phyloP scores from a whole-genome alignment of 1,140 invertebrate species.

The Drosophila tropicalis region DNA sequence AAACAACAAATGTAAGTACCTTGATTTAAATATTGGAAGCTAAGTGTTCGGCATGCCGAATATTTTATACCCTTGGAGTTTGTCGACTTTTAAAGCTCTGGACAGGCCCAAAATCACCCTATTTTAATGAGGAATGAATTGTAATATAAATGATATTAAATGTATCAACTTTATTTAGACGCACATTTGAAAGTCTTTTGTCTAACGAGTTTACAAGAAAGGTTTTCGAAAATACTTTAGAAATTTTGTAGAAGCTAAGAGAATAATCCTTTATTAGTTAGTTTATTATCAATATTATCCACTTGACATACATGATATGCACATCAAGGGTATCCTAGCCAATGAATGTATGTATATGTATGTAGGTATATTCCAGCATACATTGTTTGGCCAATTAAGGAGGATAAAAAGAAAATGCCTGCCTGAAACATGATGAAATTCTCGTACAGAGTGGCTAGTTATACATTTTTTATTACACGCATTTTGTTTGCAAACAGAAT shows the following conservation, averaged over 20 bases:
- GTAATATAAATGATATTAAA: not conserved
- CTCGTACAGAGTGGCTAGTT: slow-evolving; percentile 39
- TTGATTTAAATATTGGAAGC: not conserved
- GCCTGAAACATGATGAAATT: slow-evolving; percentile 8
- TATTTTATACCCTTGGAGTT: slow-evolving; percentile 1
- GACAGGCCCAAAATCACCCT: not conserved
- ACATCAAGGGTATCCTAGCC: too few relatives aligned
- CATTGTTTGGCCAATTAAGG: slow-evolving; percentile 42
- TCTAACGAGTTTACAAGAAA: too few relatives aligned
- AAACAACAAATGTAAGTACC: not conserved
- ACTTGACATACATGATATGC: not conserved
- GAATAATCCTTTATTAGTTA: too few relatives aligned
- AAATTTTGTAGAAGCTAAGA: too few relatives aligned
- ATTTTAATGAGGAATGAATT: not conserved
- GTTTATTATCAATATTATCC: not conserved
- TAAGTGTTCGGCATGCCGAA: not conserved
- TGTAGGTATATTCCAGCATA: not conserved
- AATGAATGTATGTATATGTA: not conserved
- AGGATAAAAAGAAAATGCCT: slow-evolving; percentile 26
- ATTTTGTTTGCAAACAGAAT: slow-evolving; percentile 59
- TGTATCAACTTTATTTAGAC: not conserved
- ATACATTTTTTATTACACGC: slow-evolving; percentile 62
- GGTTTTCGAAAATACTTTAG: too few relatives aligned
- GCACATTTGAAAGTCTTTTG: too few relatives aligned
- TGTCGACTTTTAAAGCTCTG: not conserved